Percentiles rank a stretch among this genome's conserved stretches.
Evolutionary conservation across 2,113 vertebrate species (phyloP).

Genomic region (Taxidea taxus): DNA sequence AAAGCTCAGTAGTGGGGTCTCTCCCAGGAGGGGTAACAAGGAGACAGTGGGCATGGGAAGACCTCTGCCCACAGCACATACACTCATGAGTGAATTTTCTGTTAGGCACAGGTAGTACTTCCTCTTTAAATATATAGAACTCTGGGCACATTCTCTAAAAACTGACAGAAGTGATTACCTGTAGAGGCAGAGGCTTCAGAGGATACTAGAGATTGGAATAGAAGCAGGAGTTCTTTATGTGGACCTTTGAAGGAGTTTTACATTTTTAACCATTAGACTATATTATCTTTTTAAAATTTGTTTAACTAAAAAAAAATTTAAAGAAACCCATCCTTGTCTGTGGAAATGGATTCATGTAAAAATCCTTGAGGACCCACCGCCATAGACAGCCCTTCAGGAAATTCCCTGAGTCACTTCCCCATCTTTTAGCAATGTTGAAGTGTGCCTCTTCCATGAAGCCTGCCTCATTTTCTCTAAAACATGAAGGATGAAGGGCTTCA

Average conservation of each 20-base stretch:
- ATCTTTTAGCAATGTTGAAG: neutral
- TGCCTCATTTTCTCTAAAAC: neutral
- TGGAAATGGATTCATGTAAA: neutral
- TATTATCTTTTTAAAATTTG: neutral
- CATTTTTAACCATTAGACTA: neutral
- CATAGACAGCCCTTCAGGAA: neutral
- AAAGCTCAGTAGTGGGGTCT: neutral
- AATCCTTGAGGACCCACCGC: neutral
- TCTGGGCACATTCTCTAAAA: neutral
- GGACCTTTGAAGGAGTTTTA: neutral
- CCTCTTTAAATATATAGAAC: neutral
- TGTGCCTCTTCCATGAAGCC: neutral
- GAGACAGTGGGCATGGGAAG: too few relatives aligned
- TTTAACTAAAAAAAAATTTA: neutral
- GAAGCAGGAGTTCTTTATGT: neutral
- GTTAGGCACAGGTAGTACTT: neutral
- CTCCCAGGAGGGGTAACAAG: neutral
- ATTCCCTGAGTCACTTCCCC: neutral
- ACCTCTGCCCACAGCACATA: neutral
- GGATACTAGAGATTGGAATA: neutral
- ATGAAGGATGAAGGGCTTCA: neutral
- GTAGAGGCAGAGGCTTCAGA: neutral
- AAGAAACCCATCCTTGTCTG: neutral
- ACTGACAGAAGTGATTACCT: neutral
- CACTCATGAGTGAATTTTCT: neutral